phyloP scores from a whole-genome alignment of 1,140 invertebrate genomes.

The Hylyphantes graminicola region DNA sequence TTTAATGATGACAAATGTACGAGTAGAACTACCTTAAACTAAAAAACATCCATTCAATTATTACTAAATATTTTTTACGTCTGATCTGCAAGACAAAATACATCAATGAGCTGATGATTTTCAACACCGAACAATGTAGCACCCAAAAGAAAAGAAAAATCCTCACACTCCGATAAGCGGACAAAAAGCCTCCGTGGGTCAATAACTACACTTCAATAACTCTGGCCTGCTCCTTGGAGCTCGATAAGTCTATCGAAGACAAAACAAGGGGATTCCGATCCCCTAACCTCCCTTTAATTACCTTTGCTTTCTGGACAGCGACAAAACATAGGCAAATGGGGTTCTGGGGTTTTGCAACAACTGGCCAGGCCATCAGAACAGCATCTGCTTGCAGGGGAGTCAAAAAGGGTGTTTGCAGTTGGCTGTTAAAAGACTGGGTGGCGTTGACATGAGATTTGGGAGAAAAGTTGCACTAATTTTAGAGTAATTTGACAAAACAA shows the following conservation, averaged over 20 bases:
- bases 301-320: conserved; percentile 8
- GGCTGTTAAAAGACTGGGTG: background rate
- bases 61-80: no score
- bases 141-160: background rate
- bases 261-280: conserved; percentile 13
- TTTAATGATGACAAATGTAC: no score
- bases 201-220: conserved; percentile 53
- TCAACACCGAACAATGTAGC: background rate
- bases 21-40: no score
- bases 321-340: conserved; percentile 39
- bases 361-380: conserved; percentile 27
- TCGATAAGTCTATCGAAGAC: conserved; percentile 43
- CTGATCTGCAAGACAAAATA: no score
- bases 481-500: no score
- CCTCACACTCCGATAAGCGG: background rate
- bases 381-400: background rate
- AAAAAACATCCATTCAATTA: no score
- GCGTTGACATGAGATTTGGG: background rate
- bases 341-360: conserved; percentile 22
- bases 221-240: background rate
- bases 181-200: conserved; percentile 13
- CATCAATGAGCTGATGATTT: background rate
- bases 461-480: background rate
- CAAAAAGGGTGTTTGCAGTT: background rate
- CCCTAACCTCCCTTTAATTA: conserved; percentile 45